These are phyloP conservation scores for Apamea sordens DNA, from an alignment of 2,888 invertebrate species.

Conservation along the genomic window DNA sequence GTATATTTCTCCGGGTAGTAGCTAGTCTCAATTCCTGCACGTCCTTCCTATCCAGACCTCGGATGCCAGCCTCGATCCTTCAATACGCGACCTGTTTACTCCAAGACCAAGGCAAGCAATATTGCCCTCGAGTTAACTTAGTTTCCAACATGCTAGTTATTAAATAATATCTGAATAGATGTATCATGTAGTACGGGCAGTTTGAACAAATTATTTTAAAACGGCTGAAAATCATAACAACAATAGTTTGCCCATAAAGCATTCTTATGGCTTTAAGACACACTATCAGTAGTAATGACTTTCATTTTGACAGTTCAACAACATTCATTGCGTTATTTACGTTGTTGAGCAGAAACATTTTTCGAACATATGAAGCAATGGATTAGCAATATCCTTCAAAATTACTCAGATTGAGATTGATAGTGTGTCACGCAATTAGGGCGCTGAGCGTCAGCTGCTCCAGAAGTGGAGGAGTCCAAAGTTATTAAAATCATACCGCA, in stretches of 20 bases:
- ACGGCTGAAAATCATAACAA: not conserved
- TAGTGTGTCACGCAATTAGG: too few species aligned
- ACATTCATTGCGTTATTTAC: too few species aligned
- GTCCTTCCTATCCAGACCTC: slow-evolving; percentile 1
- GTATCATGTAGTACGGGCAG: not conserved
- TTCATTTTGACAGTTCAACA: too few species aligned
- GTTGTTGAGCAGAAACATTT: too few species aligned
- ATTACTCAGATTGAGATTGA: too few species aligned
- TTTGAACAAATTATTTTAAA: not conserved
- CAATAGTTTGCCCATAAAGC: not conserved
- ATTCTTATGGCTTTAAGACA: too few species aligned
- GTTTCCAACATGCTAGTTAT: not conserved
- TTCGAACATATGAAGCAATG: too few species aligned
- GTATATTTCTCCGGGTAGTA: not conserved
- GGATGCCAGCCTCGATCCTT: slow-evolving; percentile 17
- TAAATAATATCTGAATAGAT: slow-evolving; percentile 4
- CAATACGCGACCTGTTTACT: slow-evolving; percentile 35
- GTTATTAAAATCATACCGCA: too few species aligned
- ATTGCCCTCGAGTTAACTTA: slow-evolving; percentile 6
- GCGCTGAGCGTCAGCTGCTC: too few species aligned
- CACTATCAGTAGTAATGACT: too few species aligned
- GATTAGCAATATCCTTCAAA: too few species aligned
- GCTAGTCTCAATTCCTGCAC: slow-evolving; percentile 1
- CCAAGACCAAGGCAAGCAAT: slow-evolving; percentile 20
- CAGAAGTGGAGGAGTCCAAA: too few species aligned